Percentiles rank a stretch among this genome's conserved stretches.
Evolutionary conservation across 1,140 invertebrate species (phyloP).

Genomic region (Antheraea mylitta): DNA sequence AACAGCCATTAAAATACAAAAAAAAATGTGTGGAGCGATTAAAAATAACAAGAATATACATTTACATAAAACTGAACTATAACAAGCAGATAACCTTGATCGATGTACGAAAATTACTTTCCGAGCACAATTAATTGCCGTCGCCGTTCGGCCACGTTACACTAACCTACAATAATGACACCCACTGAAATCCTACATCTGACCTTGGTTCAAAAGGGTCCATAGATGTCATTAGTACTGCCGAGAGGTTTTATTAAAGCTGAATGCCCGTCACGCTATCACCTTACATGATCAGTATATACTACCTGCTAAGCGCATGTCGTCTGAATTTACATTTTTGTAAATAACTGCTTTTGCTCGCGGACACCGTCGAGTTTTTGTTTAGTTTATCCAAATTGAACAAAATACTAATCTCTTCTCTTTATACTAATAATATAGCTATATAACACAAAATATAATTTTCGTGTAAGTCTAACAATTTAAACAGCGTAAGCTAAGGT

Average conservation of each 20-base stretch:
- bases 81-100: neutral
- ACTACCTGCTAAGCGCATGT: no score
- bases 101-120: neutral
- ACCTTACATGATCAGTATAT: neutral
- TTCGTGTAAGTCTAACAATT: no score
- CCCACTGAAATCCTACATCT: neutral
- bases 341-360: no score
- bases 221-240: neutral
- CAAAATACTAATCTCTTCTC: no score
- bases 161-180: neutral
- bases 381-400: no score
- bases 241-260: neutral
- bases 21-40: no score
- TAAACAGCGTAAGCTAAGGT: no score
- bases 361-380: no score
- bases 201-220: neutral
- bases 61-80: neutral
- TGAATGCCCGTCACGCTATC: neutral
- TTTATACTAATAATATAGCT: no score
- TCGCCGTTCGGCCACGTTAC: neutral
- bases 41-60: neutral
- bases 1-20: no score
- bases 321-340: no score
- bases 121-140: neutral
- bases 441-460: no score